phyloP scores from a whole-genome alignment of 2,888 invertebrate genomes.

The Coleophora flavipennella region DNA sequence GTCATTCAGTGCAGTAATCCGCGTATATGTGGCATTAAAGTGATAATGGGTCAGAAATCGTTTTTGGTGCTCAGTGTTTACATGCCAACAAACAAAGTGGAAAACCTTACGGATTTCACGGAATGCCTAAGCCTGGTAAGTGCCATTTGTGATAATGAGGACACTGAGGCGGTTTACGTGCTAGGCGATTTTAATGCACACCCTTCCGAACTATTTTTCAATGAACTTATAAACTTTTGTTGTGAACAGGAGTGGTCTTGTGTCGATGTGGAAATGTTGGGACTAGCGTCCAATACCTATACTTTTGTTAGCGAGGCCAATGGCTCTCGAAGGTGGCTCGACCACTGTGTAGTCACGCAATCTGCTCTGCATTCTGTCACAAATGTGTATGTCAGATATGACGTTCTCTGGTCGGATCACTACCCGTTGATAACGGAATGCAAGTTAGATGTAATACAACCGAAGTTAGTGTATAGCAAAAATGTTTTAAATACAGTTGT shows the following conservation, averaged over 20 bases:
- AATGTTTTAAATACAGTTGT: neutral
- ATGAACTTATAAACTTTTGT: constrained; percentile 5
- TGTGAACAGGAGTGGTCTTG: constrained; percentile 4
- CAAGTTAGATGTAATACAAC: neutral
- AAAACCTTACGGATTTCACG: constrained; percentile 2
- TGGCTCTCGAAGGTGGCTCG: constrained; percentile 2
- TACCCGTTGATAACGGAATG: neutral
- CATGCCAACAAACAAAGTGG: constrained; percentile 1
- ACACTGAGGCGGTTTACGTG: neutral
- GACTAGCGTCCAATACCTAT: constrained; percentile 1
- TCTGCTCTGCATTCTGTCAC: neutral
- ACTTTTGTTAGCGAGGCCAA: constrained; percentile 2
- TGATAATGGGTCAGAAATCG: neutral
- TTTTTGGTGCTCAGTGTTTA: neutral
- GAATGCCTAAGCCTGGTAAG: constrained; percentile 1
- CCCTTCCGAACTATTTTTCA: constrained; percentile 3
- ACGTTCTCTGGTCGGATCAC: constrained; percentile 3
- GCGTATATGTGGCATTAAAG: neutral
- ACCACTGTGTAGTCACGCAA: constrained; percentile 2
- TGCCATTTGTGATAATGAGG: neutral
- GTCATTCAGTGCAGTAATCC: neutral
- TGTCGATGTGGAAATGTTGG: constrained; percentile 4
- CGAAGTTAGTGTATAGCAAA: neutral
- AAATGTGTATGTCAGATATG: neutral
- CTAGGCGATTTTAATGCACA: constrained; percentile 3